Evolutionary conservation across 2,113 vertebrate species (phyloP), one percentile per base, ranked within the genome.

Genomic region (Salminus brasiliensis): DNA sequence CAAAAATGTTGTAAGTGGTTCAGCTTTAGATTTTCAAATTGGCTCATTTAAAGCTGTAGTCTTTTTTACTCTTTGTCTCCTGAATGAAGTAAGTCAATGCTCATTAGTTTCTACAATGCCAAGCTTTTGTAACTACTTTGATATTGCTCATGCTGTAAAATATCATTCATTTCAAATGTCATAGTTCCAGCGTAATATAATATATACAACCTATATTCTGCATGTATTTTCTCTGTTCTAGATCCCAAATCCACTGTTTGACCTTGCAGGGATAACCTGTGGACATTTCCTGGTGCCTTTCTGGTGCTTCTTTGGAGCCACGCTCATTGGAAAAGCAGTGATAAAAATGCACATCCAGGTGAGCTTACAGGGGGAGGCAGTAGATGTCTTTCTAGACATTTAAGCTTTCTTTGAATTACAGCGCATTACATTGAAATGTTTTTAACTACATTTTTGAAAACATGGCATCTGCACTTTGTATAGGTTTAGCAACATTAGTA

Each of bases 291-390:
- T 96, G 34, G 95, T 96, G 53, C 94, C 95, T 27, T 96, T 97
- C 85, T 97, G 96, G 95, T 97, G 94, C 27, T 96, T 96, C 90
- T 96, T 96, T 80, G 94, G 94, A 72, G 95, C 94, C n/a, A 96
- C 95, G 0, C 84, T 96, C 29, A 93, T 95, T 76, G 95, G 95
- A 55, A 97, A 97, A 93, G 95, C 95, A 15, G 88, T 97, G 66
- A 92, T 95, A 83, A 98, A 96, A 90, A 97, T 95, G 94, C 94
- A 96, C 85, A 95, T 95, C 87, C 95, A 96, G 94, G 96, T 95
- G 92, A 95, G 93, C 23, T 32, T 60, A 68, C 29, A 4, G 0
- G 10, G n/a, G 29, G 18, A 10, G 39, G 3, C 29, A 39, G 27
- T 39, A 63, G 10, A 59, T 34, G 23, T n/a, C 2, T 18, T 15